Conservation (phyloP, 2,113 vertebrate genomes). For the Panthera tigris region DNA sequence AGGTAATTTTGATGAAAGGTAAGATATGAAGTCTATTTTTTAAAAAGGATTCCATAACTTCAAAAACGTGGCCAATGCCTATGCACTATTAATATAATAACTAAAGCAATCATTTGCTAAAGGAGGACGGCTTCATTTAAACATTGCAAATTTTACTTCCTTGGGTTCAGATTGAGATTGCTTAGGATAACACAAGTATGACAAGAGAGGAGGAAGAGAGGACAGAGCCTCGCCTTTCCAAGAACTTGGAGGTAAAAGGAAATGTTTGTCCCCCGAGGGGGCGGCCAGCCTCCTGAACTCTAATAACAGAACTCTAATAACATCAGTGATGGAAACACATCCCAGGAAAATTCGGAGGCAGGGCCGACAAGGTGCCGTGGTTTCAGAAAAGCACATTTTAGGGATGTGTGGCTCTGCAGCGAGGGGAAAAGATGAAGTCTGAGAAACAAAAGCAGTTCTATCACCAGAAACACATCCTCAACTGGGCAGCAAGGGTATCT, state of each 20-base stretch:
- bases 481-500: fast-evolving
- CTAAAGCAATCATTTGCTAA: neutral
- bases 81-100: neutral
- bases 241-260: neutral
- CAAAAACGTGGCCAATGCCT: neutral
- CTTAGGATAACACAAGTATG: neutral
- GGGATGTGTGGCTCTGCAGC: neutral
- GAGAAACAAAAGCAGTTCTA: neutral
- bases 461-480: neutral
- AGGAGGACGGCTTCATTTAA: neutral
- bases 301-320: neutral
- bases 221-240: fast-evolving
- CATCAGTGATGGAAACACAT: fast-evolving
- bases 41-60: neutral
- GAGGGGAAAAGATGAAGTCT: fast-evolving
- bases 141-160: neutral
- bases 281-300: too few relatives aligned
- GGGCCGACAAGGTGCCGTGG: fast-evolving
- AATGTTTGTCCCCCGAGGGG: neutral
- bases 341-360: neutral
- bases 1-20: neutral
- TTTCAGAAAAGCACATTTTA: neutral
- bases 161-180: neutral
- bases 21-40: neutral
- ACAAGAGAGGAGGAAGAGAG: neutral